phyloP scores from a whole-genome alignment of 2,888 invertebrate genomes.

The Trisateles emortualis region DNA sequence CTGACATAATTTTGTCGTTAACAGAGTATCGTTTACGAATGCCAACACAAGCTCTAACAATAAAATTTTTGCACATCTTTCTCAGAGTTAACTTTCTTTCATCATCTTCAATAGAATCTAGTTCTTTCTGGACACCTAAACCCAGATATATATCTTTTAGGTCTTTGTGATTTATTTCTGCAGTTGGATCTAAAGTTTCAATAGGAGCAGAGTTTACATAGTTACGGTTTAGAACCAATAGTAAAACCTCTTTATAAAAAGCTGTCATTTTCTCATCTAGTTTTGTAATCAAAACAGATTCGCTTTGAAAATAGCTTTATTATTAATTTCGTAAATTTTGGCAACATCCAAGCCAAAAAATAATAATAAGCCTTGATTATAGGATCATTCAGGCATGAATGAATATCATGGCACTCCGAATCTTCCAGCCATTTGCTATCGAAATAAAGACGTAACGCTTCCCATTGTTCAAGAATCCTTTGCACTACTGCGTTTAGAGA shows the following conservation, averaged over 20 bases:
- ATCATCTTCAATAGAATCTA: too few relatives aligned
- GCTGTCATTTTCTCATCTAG: background rate
- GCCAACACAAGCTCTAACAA: too few relatives aligned
- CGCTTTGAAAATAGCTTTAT: background rate
- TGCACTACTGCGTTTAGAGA: slow-evolving; percentile 8
- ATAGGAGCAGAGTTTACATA: background rate
- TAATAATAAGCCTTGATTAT: background rate
- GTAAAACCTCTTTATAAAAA: background rate
- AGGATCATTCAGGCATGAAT: background rate
- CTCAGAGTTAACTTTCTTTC: too few relatives aligned
- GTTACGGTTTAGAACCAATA: background rate
- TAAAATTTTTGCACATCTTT: too few relatives aligned
- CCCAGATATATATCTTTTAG: background rate
- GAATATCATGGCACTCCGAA: background rate
- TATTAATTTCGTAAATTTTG: background rate
- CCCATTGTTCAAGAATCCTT: slow-evolving; percentile 21
- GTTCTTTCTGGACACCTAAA: background rate
- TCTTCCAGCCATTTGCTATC: background rate
- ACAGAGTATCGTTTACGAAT: too few relatives aligned
- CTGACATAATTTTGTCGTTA: too few relatives aligned
- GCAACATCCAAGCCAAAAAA: background rate
- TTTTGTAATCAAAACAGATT: background rate
- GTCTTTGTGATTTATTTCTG: background rate
- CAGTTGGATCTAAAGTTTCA: background rate
- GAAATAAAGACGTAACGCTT: background rate